A percentile compares a stretch with the other conserved stretches of the same genome.
These are phyloP conservation scores for Diarsia brunnea DNA, from an alignment of 2,888 invertebrate species.

Conservation along the genomic window DNA sequence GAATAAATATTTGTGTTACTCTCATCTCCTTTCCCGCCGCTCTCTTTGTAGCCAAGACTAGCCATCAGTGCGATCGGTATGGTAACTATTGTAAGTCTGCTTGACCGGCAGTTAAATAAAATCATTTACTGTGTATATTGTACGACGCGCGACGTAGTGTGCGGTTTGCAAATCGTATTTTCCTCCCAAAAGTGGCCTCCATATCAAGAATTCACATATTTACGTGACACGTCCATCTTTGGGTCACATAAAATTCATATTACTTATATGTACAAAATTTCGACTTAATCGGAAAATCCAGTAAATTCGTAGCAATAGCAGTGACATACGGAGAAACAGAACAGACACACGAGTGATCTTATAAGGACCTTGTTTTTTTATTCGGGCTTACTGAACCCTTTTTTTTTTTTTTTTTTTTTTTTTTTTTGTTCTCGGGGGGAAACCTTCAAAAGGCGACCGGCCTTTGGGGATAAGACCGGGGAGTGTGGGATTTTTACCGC, in stretches of 20 bases:
- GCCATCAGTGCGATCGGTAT: no score
- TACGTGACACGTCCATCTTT: not conserved
- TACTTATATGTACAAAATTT: not conserved
- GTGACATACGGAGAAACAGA: not conserved
- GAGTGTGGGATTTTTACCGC: no score
- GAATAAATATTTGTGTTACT: not conserved
- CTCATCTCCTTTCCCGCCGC: not conserved
- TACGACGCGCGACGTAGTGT: no score
- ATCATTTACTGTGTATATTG: no score
- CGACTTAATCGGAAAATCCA: not conserved
- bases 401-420: no score
- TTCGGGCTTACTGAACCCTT: not conserved
- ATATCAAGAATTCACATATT: not conserved
- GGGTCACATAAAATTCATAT: not conserved
- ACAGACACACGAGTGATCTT: not conserved
- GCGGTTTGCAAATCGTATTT: not conserved
- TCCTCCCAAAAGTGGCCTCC: not conserved
- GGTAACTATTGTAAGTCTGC: no score
- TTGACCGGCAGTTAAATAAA: no score
- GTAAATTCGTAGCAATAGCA: not conserved
- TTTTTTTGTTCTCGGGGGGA: no score
- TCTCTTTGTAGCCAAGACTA: not conserved
- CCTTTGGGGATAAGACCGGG: no score
- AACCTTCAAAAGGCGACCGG: no score
- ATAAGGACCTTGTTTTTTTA: not conserved